Conservation (phyloP, 1,140 invertebrate species). For the Trialeurodes vaporariorum region DNA sequence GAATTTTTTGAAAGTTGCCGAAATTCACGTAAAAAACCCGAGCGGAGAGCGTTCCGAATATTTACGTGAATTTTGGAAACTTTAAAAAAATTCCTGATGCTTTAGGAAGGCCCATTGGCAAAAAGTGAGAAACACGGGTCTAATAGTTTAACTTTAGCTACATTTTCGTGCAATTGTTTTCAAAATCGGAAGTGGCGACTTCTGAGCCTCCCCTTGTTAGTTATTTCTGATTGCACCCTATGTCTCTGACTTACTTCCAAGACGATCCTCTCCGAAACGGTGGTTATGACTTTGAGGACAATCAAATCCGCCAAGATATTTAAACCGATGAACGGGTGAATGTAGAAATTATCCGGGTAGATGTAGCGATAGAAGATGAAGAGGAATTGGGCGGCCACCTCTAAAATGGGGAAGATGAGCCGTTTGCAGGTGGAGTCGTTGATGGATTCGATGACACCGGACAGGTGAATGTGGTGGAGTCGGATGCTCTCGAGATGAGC, state of each 20-base stretch:
- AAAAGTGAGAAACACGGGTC: too few relatives aligned
- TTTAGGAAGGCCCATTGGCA: too few relatives aligned
- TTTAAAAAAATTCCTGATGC: too few relatives aligned
- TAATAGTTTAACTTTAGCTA: too few relatives aligned
- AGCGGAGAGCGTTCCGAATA: too few relatives aligned
- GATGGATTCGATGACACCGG: not conserved
- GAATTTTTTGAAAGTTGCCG: too few relatives aligned
- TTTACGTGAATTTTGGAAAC: too few relatives aligned
- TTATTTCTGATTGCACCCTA: too few relatives aligned
- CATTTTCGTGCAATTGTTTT: too few relatives aligned
- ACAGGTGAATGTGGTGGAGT: not conserved
- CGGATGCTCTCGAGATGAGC: not conserved
- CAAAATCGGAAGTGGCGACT: too few relatives aligned
- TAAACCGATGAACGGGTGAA: not conserved
- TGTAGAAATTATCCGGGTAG: not conserved
- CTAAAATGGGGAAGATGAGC: not conserved
- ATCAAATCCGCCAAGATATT: not conserved
- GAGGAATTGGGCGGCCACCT: not conserved
- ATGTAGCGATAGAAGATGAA: not conserved
- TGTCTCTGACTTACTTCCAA: not conserved
- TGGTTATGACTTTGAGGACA: not conserved
- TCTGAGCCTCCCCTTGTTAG: too few relatives aligned
- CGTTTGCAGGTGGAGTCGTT: not conserved
- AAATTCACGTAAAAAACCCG: too few relatives aligned
- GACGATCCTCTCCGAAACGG: not conserved